These are phyloP conservation scores for Ganaspis sp. DNA, from an alignment of 1,140 invertebrate genomes.

Conservation along the genomic window DNA sequence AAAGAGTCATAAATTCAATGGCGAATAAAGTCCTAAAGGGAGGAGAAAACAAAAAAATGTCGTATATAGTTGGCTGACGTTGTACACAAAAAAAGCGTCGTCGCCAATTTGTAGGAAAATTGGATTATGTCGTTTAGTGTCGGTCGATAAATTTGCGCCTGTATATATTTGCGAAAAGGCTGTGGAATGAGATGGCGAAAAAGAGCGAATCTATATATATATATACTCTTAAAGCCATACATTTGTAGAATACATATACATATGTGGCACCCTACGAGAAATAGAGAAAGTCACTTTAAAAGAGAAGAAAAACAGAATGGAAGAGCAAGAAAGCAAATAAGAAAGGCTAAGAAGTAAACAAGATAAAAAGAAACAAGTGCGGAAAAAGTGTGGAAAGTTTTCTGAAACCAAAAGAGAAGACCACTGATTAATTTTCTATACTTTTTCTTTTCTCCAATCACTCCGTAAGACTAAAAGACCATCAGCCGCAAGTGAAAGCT, in stretches of 20 bases:
- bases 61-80: slow-evolving; percentile 26
- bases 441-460: background rate
- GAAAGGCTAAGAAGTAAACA: background rate
- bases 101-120: slow-evolving; percentile 57
- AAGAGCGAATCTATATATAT: slow-evolving; percentile 33
- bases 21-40: background rate
- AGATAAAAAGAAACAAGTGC: background rate
- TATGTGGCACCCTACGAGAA: background rate
- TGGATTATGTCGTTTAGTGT: slow-evolving; percentile 56
- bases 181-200: slow-evolving; percentile 36
- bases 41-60: slow-evolving; percentile 2
- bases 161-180: slow-evolving; percentile 51
- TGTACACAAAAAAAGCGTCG: slow-evolving; percentile 48
- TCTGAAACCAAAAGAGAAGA: slow-evolving; percentile 32
- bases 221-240: background rate
- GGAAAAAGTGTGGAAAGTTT: slow-evolving; percentile 35
- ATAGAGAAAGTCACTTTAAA: background rate
- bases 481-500: background rate
- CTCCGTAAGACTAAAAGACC: background rate
- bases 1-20: slow-evolving; percentile 1
- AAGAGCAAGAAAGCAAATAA: slow-evolving; percentile 13
- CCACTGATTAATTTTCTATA: slow-evolving; percentile 9
- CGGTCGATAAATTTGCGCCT: slow-evolving; percentile 54
- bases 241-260: background rate
- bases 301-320: slow-evolving; percentile 17